Conservation (phyloP, 2,888 invertebrate species). For the Pristionchus japonicus region DNA sequence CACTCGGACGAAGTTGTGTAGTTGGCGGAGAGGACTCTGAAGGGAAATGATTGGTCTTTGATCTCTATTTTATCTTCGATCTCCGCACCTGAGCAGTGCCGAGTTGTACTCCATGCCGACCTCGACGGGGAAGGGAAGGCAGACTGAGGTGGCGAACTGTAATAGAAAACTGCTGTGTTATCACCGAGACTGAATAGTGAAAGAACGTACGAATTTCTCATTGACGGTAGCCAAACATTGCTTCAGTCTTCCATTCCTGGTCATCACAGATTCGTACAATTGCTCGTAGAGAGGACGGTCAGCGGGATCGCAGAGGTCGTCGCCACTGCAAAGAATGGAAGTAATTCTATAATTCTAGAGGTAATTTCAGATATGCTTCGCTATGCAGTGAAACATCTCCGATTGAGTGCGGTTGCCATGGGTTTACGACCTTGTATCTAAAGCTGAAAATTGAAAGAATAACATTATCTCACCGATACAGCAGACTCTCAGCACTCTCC, state of each 20-base stretch:
- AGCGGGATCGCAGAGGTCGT: conserved; percentile 58
- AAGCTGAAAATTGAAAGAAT: not conserved
- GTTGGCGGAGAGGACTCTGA: conserved; percentile 45
- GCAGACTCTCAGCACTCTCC: conserved; percentile 62
- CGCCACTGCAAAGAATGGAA: conserved; percentile 49
- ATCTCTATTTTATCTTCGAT: not conserved
- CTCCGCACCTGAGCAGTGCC: conserved; percentile 51
- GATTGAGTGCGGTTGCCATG: too few relatives aligned
- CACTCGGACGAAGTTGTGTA: conserved; percentile 42
- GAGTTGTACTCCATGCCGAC: conserved; percentile 53
- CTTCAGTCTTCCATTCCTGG: conserved; percentile 58
- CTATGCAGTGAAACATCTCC: not conserved
- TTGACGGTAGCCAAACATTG: conserved; percentile 58
- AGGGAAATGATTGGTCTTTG: not conserved
- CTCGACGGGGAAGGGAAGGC: conserved; percentile 58
- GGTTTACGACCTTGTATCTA: too few relatives aligned
- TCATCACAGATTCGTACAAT: conserved; percentile 61
- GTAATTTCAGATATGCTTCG: not conserved
- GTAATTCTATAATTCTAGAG: too few relatives aligned
- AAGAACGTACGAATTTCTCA: conserved; percentile 58
- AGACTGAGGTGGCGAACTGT: conserved; percentile 61
- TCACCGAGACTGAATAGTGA: not conserved
- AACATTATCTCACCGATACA: conserved; percentile 51
- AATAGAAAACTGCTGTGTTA: conserved; percentile 34
- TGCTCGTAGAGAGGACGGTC: conserved; percentile 57